A percentile compares a stretch with the other conserved stretches of the same genome.
phyloP scores from a whole-genome alignment of 1,140 invertebrate genomes.

The Arctopsyche grandis region DNA sequence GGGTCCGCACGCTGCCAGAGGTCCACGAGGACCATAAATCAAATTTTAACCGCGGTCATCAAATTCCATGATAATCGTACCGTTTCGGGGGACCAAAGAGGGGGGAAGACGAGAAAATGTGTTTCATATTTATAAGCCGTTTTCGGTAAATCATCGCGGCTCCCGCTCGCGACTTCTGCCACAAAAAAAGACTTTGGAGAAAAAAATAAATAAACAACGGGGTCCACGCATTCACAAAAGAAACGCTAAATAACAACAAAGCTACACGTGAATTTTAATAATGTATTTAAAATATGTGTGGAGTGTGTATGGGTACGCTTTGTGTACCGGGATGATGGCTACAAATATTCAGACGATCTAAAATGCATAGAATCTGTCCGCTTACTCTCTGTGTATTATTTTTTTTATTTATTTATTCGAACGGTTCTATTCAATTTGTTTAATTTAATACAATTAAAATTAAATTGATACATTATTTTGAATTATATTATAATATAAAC shows the following conservation, averaged over 20 bases:
- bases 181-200: neutral
- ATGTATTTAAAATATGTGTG: neutral
- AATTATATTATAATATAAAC: too few species aligned
- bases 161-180: constrained; percentile 30
- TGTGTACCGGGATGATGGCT: neutral
- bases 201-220: neutral
- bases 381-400: neutral
- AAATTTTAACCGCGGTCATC: constrained; percentile 40
- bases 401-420: too few species aligned
- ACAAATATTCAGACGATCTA: constrained; percentile 15
- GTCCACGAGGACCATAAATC: constrained; percentile 19
- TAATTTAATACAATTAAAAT: too few species aligned
- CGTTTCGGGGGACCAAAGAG: neutral
- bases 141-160: constrained; percentile 52
- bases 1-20: too few species aligned
- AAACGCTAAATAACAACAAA: constrained; percentile 23
- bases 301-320: neutral
- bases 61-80: constrained; percentile 35
- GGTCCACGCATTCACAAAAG: constrained; percentile 9
- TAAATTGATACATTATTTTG: too few species aligned
- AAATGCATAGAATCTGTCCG: constrained; percentile 16
- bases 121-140: constrained; percentile 46
- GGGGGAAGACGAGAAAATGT: neutral
- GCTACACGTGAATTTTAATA: constrained; percentile 10
- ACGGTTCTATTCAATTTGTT: too few species aligned